Percentiles rank a stretch among this genome's conserved stretches.
Conservation (phyloP, 2,888 invertebrate genomes). For the Ctenicera cuprea region DNA sequence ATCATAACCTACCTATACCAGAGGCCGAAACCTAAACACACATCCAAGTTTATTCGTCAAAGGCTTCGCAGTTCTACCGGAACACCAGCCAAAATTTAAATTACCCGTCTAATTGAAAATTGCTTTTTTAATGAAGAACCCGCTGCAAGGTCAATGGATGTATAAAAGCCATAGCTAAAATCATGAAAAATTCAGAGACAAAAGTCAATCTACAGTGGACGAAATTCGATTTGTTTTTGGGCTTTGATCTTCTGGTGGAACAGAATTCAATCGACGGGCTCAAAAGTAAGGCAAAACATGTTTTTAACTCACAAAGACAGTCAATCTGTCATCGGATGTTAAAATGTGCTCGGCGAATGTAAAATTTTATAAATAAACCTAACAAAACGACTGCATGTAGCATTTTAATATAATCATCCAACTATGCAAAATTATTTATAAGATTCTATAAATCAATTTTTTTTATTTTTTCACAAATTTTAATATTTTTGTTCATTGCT, state of each 20-base stretch:
- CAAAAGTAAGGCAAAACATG: constrained; percentile 37
- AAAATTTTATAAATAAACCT: constrained; percentile 19
- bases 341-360: constrained; percentile 36
- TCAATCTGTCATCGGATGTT: constrained; percentile 43
- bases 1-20: constrained; percentile 28
- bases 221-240: constrained; percentile 44
- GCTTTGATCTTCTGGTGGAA: constrained; percentile 48
- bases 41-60: constrained; percentile 35
- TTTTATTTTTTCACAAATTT: too few species aligned
- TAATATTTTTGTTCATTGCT: too few species aligned
- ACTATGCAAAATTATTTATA: not conserved
- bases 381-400: constrained; percentile 7
- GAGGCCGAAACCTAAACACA: constrained; percentile 28
- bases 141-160: constrained; percentile 18
- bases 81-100: constrained; percentile 32
- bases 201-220: constrained; percentile 50
- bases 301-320: constrained; percentile 46
- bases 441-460: too few species aligned
- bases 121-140: constrained; percentile 31
- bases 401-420: not conserved
- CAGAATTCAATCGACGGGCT: constrained; percentile 44
- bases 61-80: constrained; percentile 23
- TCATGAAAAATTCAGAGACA: constrained; percentile 40
- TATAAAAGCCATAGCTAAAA: constrained; percentile 32
- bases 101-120: constrained; percentile 37